Evolutionary conservation across 2,888 invertebrate species (phyloP), one percentile per base, ranked within the genome.

Genomic region (Polymixis lichenea): DNA sequence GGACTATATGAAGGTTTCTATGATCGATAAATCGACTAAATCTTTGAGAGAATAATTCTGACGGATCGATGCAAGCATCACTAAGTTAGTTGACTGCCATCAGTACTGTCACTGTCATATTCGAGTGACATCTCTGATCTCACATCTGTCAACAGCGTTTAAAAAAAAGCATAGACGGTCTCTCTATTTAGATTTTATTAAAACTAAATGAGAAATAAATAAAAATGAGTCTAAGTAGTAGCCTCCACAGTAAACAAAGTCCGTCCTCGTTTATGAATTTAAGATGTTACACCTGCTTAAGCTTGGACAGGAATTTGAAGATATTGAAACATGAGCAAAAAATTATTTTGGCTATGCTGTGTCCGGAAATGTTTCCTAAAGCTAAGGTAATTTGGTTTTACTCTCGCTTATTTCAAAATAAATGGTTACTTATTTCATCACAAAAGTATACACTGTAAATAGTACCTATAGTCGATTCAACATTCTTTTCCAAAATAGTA

Each of bases 281-380:
- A 71, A 77, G 55, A 62, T 77, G 77, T 70, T 43, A 55, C 61
- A 70, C 78, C 38, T 77, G 77, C 38, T 49, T 77, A 38, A 49
- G 78, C 19, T 49, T 70, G 46, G 70, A 55, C 19, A 69, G 78
- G 28, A 61, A 77, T 25, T 61, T 77, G 55, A 70, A 49, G 49
- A 61, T 62, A 19, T 28, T 77, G 38, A 38, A n/a, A 38, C 6
- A 19, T n/a, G 38, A 77, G 15, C 55, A 77, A 49, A 62, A 49
- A 43, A n/a, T 38, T 71, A 2, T 77, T 62, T 56, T 78, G 61
- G 13, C 15, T 71, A 6, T 51, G 71, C n/a, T 77, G 49, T 78
- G 71, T 56, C 77, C 77, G 15, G 61, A 77, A 43, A 49, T 78
- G 71, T 62, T 77, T 78, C 22, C 9, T 38, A 19, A 17, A 13